Conservation (phyloP, 2,797 vertebrate species). For the Xiphophorus birchmanni region DNA sequence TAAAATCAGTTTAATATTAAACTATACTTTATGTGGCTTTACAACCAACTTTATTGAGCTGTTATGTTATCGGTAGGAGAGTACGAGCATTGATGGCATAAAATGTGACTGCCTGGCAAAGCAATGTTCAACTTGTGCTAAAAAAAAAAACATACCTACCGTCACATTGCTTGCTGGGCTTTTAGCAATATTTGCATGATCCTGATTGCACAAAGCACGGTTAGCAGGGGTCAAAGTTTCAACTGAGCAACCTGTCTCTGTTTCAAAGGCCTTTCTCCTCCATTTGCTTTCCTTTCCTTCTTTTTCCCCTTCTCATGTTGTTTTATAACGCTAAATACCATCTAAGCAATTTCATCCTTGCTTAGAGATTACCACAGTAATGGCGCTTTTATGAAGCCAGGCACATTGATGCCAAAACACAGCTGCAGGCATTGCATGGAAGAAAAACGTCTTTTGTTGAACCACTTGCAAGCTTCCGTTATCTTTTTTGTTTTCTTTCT, state of each 20-base stretch:
- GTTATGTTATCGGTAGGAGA: neutral
- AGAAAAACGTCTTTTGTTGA: conserved; percentile 26
- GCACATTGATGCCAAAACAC: conserved; percentile 30
- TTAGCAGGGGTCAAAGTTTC: conserved; percentile 73
- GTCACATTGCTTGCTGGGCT: conserved; percentile 55
- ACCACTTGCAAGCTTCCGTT: conserved; percentile 33
- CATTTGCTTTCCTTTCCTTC: conserved; percentile 2
- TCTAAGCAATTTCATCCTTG: conserved; percentile 18
- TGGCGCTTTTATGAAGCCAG: conserved; percentile 13
- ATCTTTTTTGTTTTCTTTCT: conserved; percentile 42
- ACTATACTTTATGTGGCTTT: conserved; percentile 14
- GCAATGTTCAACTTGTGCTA: conserved; percentile 64
- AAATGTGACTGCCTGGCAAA: neutral
- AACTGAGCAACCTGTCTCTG: conserved; percentile 56
- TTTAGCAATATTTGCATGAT: conserved; percentile 73
- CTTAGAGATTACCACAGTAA: conserved; percentile 13
- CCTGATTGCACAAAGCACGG: conserved; percentile 62
- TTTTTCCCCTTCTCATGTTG: neutral
- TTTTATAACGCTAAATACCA: conserved; percentile 7
- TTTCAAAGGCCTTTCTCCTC: conserved; percentile 40
- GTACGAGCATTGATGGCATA: neutral
- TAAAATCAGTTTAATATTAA: conserved; percentile 32
- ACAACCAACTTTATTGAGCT: conserved; percentile 19
- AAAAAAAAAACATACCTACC: conserved; percentile 54
- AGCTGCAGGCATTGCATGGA: conserved; percentile 26